Evolutionary conservation across 2,113 vertebrate species (phyloP).

Genomic region (Myotis davidii): DNA sequence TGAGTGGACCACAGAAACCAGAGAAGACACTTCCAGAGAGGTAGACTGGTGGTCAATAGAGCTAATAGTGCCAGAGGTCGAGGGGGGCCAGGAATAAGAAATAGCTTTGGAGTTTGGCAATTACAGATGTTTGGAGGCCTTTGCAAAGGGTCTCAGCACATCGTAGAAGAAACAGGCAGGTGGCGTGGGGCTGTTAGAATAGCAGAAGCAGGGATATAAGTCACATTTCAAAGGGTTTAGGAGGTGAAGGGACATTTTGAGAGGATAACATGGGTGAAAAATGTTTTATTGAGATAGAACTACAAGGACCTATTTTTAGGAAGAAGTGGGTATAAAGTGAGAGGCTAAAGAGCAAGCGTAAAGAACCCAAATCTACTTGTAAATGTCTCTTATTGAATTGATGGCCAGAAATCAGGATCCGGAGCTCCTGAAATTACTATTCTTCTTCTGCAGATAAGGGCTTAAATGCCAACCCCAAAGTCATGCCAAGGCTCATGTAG

Average conservation of each 20-base stretch:
- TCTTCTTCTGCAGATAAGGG: background rate
- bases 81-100: background rate
- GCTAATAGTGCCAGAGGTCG: background rate
- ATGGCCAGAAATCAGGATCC: background rate
- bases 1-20: background rate
- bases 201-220: background rate
- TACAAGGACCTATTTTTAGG: background rate
- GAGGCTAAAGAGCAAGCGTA: background rate
- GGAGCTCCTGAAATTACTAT: background rate
- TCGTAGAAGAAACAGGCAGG: background rate
- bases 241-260: background rate
- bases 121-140: background rate
- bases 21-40: constrained; percentile 26
- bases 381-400: background rate
- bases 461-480: background rate
- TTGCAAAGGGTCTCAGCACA: background rate
- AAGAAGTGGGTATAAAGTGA: background rate
- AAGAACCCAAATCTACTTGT: background rate
- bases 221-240: background rate
- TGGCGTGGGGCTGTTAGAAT: accelerated
- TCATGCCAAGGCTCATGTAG: background rate
- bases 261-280: background rate
- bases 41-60: background rate
- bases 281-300: background rate
- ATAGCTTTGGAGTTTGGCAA: background rate